Evolutionary conservation across 1,140 invertebrate species (phyloP).

Genomic region (Magallana angulata): DNA sequence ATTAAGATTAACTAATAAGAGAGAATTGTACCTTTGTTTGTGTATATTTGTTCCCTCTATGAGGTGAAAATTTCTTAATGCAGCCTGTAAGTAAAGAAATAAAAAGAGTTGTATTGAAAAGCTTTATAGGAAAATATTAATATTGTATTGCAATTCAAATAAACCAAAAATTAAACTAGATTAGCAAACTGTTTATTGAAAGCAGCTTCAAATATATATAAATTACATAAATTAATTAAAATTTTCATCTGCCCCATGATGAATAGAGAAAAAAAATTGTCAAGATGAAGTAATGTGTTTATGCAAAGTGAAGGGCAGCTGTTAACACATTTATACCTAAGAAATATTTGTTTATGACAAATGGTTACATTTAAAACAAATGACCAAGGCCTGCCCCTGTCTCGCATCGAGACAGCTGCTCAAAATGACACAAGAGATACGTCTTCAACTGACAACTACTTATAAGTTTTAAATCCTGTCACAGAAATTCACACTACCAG

Average conservation of each 20-base stretch:
- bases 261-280: too few species aligned
- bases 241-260: too few species aligned
- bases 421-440: slow-evolving; percentile 10
- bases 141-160: too few species aligned
- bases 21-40: too few species aligned
- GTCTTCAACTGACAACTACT: background rate
- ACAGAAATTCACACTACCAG: background rate
- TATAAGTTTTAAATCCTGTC: background rate
- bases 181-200: too few species aligned
- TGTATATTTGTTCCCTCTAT: too few species aligned
- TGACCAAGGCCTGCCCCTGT: background rate
- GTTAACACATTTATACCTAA: background rate
- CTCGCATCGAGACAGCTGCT: background rate
- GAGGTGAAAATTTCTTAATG: too few species aligned
- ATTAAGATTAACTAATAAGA: too few species aligned
- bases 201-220: background rate
- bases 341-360: background rate
- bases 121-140: too few species aligned
- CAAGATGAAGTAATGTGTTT: background rate
- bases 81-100: too few species aligned
- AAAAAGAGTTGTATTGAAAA: too few species aligned
- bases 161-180: too few species aligned
- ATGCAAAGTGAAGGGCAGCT: background rate
- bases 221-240: background rate
- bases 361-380: slow-evolving; percentile 20